These are phyloP conservation scores for Drosophila lacteicornis DNA, from an alignment of 1,140 invertebrate genomes.

Conservation along the genomic window DNA sequence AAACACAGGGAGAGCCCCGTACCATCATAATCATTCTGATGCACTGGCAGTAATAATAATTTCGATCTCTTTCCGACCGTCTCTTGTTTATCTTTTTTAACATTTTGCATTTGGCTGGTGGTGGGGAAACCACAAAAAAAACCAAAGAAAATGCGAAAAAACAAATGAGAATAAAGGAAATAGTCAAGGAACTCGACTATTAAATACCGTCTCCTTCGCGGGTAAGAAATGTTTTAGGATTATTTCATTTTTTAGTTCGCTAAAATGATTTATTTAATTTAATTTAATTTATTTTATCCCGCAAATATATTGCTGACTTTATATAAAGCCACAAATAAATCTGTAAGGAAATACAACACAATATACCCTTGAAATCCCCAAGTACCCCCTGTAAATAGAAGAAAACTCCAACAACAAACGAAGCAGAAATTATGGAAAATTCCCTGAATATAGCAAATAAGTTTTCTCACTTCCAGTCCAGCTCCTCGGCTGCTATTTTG, in stretches of 20 bases:
- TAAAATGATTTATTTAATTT: too few species aligned
- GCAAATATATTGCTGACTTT: too few species aligned
- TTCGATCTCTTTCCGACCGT: constrained; percentile 52
- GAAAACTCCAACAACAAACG: constrained; percentile 48
- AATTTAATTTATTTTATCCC: neutral
- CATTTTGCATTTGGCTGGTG: constrained; percentile 56
- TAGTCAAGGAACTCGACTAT: neutral
- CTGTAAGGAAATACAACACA: neutral
- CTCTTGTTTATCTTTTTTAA: constrained; percentile 70
- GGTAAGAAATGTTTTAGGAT: neutral
- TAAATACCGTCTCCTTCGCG: neutral
- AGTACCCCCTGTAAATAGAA: constrained; percentile 1
- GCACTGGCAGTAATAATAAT: constrained; percentile 66
- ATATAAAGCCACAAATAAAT: too few species aligned
- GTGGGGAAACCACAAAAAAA: constrained; percentile 51
- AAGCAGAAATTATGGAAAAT: constrained; percentile 79
- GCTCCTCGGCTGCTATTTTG: constrained; percentile 14
- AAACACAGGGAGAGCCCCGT: constrained; percentile 5
- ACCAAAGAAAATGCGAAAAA: constrained; percentile 11
- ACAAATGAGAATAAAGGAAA: constrained; percentile 2
- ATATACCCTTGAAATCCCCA: too few species aligned
- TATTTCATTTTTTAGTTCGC: too few species aligned
- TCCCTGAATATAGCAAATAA: constrained; percentile 82
- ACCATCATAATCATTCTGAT: constrained; percentile 56
- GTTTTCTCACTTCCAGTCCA: constrained; percentile 56